phyloP scores from a whole-genome alignment of 2,888 invertebrate species.

The Drosophila yooni region DNA sequence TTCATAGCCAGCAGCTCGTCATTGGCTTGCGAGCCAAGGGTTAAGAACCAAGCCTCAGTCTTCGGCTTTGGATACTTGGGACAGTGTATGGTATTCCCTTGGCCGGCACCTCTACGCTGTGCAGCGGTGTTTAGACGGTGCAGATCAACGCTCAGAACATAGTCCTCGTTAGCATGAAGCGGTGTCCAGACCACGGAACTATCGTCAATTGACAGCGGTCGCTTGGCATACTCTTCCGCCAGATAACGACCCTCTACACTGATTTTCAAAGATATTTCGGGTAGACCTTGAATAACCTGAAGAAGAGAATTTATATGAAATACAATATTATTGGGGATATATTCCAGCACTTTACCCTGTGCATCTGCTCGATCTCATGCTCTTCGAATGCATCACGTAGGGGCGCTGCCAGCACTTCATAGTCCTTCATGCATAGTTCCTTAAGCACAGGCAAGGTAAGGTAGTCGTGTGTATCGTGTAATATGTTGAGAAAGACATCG shows the following conservation, averaged over 20 bases:
- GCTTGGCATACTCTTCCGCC: constrained; percentile 67
- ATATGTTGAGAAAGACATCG: constrained; percentile 86
- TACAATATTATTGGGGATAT: too few relatives aligned
- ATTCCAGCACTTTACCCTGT: constrained; percentile 85
- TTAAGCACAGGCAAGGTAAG: constrained; percentile 82
- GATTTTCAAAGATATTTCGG: constrained; percentile 87
- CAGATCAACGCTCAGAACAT: constrained; percentile 88
- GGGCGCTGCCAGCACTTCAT: constrained; percentile 87
- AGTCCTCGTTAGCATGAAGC: constrained; percentile 90
- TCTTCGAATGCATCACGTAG: constrained; percentile 89
- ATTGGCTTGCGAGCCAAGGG: constrained; percentile 90
- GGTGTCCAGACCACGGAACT: constrained; percentile 86
- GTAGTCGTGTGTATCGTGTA: constrained; percentile 74
- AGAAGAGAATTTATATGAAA: neutral
- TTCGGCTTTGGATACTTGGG: constrained; percentile 96
- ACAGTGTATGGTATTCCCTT: constrained; percentile 89
- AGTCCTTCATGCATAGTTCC: constrained; percentile 86
- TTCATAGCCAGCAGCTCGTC: constrained; percentile 93
- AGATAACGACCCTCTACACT: constrained; percentile 87
- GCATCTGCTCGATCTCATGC: constrained; percentile 89
- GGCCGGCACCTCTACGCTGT: constrained; percentile 72
- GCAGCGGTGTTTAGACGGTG: constrained; percentile 86
- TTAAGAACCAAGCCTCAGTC: constrained; percentile 97
- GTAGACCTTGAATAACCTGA: constrained; percentile 88
- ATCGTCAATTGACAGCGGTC: constrained; percentile 83